A percentile compares a stretch with the other conserved stretches of the same genome.
These are phyloP conservation scores for Cerastis rubricosa DNA, from an alignment of 2,888 invertebrate species.

Conservation along the genomic window DNA sequence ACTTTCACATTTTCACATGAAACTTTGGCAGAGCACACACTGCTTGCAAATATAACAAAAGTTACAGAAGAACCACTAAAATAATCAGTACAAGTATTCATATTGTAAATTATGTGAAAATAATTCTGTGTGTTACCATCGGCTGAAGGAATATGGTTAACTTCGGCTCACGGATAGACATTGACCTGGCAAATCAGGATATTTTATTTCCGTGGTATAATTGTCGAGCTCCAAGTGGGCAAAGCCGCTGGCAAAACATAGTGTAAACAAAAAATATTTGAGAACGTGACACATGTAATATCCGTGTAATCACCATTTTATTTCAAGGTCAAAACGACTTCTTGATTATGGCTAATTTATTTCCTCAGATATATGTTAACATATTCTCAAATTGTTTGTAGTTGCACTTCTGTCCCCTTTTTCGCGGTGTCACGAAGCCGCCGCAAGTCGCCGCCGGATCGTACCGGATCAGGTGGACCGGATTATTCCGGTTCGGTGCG, in stretches of 20 bases:
- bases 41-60: neutral
- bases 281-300: neutral
- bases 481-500: conserved; percentile 87
- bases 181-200: neutral
- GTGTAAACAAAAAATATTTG: neutral
- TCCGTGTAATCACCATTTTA: too few species aligned
- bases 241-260: neutral
- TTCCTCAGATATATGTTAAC: too few species aligned
- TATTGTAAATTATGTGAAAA: neutral
- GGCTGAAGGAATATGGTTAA: neutral
- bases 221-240: neutral
- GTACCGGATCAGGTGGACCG: conserved; percentile 88
- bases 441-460: conserved; percentile 84
- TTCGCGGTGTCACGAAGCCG: conserved; percentile 68
- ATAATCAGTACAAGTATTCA: neutral
- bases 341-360: neutral
- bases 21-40: conserved; percentile 52
- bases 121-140: neutral
- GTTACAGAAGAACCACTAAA: conserved; percentile 26
- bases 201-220: neutral
- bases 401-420: neutral
- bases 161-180: neutral
- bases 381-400: neutral
- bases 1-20: conserved; percentile 65
- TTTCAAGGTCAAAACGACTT: neutral